Evolutionary conservation across 2,113 vertebrate genomes (phyloP), one percentile per base, ranked within the genome.

Genomic region (Shinisaurus crocodilurus): DNA sequence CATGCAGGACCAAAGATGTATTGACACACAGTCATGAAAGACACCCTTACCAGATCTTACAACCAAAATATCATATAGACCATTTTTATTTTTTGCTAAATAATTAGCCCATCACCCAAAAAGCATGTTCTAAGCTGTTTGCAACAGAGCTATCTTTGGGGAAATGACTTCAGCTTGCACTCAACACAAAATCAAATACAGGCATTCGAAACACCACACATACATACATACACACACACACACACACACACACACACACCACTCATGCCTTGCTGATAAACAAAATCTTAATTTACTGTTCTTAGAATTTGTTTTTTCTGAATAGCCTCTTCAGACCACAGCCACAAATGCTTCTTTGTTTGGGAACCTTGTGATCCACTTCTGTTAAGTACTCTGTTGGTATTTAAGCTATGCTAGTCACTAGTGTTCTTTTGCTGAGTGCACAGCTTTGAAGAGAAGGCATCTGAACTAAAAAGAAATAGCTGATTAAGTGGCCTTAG

Each of bases 401-500:
- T 89, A 86, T 93, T 94, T 89, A 87, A 92, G 91, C 88, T 57
- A 86, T 0, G 0, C 5, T 85, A 69, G 83, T 85, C 69, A 77
- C 85, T 89, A 77, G 65, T 88, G 82, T 76, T 92, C 90, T 92
- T 80, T 87, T 94, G 91, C 92, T 91, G 91, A 91, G 90, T 37
- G 27, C 32, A 3, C 16, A 65, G 86, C 92, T 96, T 93, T 95
- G 91, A 92, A 92, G 85, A 89, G 88, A 90, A 95, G 92, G 63
- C 88, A 94, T 91, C 89, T 90, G 82, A 95, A 90, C 92, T 92
- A 91, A n/a, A 2, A 81, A 92, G 86, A 88, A 96, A 94, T 40
- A 85, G 89, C 88, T 92, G 91, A 95, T 92, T 63, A 91, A 95
- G 89, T 91, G 91, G 13, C 85, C 88, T 90, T 90, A 92, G 86